Conservation (phyloP, 53 echinoderm and acorn worm species). For the Hippasteria phrygiana region DNA sequence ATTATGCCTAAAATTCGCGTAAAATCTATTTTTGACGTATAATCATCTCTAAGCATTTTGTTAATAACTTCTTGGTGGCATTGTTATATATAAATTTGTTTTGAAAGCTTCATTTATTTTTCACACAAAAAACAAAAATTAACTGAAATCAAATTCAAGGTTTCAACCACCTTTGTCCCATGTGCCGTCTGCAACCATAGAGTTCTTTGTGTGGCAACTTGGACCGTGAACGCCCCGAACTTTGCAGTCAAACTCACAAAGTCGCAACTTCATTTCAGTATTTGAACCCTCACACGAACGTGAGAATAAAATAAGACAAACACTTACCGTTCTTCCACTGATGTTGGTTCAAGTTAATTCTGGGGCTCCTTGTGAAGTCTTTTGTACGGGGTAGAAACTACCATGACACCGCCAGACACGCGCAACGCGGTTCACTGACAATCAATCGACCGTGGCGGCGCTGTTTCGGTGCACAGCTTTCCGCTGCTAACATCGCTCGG, state of each 20-base stretch:
- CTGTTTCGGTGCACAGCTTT: not conserved
- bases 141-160: not conserved
- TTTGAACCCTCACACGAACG: not conserved
- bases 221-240: not conserved
- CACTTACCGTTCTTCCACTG: not conserved
- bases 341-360: not conserved
- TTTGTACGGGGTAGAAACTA: not conserved
- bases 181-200: not conserved
- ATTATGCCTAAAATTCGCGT: too few relatives aligned
- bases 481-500: not conserved
- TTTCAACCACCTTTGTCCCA: not conserved
- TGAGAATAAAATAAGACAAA: not conserved
- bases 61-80: too few relatives aligned
- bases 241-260: not conserved
- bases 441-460: constrained; percentile 43
- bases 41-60: too few relatives aligned
- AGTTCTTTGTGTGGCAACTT: constrained; percentile 1
- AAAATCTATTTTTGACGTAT: too few relatives aligned
- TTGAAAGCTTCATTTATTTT: too few relatives aligned
- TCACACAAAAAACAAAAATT: too few relatives aligned
- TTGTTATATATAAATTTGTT: too few relatives aligned
- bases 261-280: not conserved
- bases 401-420: not conserved
- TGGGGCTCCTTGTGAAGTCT: not conserved
- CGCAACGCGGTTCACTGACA: not conserved